Base-by-base conservation (phyloP, 1,140 invertebrate species). In the Drosophila elegans region DNA sequence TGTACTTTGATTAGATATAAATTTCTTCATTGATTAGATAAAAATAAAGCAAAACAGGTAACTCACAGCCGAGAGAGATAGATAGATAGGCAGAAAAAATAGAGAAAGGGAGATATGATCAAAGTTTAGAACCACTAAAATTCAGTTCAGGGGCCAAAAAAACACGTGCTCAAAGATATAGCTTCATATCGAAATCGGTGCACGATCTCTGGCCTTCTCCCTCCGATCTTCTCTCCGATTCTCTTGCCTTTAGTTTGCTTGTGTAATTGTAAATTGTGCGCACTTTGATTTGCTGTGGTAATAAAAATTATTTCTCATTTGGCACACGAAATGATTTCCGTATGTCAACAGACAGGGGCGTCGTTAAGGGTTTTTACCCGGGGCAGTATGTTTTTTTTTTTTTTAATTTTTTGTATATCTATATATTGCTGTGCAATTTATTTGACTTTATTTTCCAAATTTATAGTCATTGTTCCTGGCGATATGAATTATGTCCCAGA, bases 1-100 rank as follows among this genome's bases (percentile, higher is more conserved):
- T 78, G 73, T 78, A 74, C 74, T 67, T 77, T 89, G 84, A 88
- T 88, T 89, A 89, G 84, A 88, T 88, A 88, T 84, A 88, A 80
- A 88, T 89, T 89, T 80, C 73, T 89, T 80, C 77, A 84, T 89
- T 88, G 84, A 88, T 88, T 88, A 88, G 84, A 88, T 88, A 88
- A 88, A 88, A 77, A 49, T 48, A 75, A 74, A 74, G 68, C 68
- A 74, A 74, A 74, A 55, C 72, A 74, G 59, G 44, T 57, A 71
- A 71, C 64, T 71, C 36, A 21, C 34, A 9, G 4, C 16, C 27
- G 25, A 27, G 38, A 12, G 64, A 41, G 32, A 39, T 27, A 73
- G 34, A 44, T 12, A 21, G 46, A 45, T 12, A 10, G n/a, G 3
- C 34, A 6, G 32, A 9, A 10, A 12, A 25, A 12, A 25, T 21